Evolutionary conservation across 2,113 vertebrate genomes (phyloP), one percentile per base, ranked within the genome.

Genomic region (Centropus bengalensis): DNA sequence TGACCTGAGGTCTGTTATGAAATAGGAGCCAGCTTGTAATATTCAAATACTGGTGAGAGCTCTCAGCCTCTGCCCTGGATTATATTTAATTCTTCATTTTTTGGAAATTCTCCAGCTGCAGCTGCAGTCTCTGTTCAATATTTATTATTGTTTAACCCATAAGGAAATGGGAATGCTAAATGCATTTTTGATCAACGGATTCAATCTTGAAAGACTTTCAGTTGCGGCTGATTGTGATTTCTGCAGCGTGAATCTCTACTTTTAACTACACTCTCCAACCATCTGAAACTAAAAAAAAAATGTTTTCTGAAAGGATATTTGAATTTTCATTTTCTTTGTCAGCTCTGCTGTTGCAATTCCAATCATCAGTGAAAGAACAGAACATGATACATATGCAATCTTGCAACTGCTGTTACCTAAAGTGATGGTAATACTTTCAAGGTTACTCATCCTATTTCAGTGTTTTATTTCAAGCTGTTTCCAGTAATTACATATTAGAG

Each of bases 111-210:
- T 89, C 60, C 82, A 94, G 38, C n/a, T 83, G 40, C 55, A 92
- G 21, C 56, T 79, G 47, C 47, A 49, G 47, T 23, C 47, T 49
- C 47, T 49, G 64, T 81, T 93, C 83, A 88, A 47, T 91, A 94
- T 89, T 93, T 94, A 73, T 82, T 96, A 69, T 93, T 93, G 58
- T 86, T 93, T 89, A 91, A 86, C 44, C 30, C 28, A 9, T 67
- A 70, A 68, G 44, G 30, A 91, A 95, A 86, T 44, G 20, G 38
- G 45, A 83, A 71, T 19, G 5, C 5, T 70, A 59, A 83, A 95
- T 91, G 20, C 11, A 33, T 58, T 87, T 88, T 60, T 81, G 60
- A 80, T 91, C 67, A 74, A 33, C 54, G 30, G 17, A 55, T 89
- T 93, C 58, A 88, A 23, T 76, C 18, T 22, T 76, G 18, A 64